phyloP scores from a whole-genome alignment of 2,888 invertebrate species.

The Melanotus villosus region DNA sequence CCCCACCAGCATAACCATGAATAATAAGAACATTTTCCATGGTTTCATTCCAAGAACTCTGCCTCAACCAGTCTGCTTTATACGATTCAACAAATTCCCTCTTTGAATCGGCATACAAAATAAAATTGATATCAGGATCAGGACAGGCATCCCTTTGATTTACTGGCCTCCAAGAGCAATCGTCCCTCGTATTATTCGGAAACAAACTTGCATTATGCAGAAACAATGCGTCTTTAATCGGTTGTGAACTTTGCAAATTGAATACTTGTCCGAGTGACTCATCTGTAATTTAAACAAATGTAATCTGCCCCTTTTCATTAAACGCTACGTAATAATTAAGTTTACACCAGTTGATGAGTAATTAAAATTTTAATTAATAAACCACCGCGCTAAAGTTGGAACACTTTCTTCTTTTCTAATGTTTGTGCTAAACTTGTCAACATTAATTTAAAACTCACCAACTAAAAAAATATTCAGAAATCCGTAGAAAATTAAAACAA shows the following conservation, averaged over 20 bases:
- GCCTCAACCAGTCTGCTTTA: constrained; percentile 81
- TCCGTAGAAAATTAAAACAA: no score
- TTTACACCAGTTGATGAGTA: no score
- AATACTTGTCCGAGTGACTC: constrained; percentile 16
- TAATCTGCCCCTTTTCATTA: not conserved
- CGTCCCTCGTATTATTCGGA: constrained; percentile 74
- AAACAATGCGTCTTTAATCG: constrained; percentile 76
- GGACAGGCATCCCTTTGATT: constrained; percentile 79
- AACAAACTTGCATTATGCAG: constrained; percentile 72
- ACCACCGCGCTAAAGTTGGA: no score
- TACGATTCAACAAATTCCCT: constrained; percentile 70
- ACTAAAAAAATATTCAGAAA: no score
- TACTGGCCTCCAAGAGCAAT: constrained; percentile 79
- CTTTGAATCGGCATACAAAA: constrained; percentile 75
- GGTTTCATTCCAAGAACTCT: constrained; percentile 78
- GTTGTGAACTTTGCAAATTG: constrained; percentile 60
- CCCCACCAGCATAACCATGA: constrained; percentile 86
- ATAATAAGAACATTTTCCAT: constrained; percentile 80
- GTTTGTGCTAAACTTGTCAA: no score
- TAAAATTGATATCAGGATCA: constrained; percentile 77
- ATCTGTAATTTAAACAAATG: not conserved
- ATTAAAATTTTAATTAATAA: no score
- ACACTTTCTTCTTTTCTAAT: no score
- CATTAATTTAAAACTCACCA: no score
- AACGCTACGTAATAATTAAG: not conserved